Percentiles rank a stretch among this genome's conserved stretches.
phyloP scores from a whole-genome alignment of 2,797 vertebrate genomes.

The Gallinago solitaria region DNA sequence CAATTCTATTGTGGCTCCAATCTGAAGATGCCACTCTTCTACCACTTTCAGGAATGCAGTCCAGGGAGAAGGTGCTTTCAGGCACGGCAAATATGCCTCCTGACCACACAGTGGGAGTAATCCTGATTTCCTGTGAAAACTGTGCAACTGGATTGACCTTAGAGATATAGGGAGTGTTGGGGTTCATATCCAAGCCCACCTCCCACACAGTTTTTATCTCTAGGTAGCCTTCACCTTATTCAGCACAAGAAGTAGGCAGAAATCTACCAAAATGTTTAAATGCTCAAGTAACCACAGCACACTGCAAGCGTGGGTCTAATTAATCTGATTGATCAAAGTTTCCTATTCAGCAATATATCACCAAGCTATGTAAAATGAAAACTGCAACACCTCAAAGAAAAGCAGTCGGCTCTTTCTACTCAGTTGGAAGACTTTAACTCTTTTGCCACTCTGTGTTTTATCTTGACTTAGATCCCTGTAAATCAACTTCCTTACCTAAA shows the following conservation, averaged over 20 bases:
- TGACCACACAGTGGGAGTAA: not conserved
- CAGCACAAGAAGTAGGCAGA: not conserved
- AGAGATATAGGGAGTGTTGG: not conserved
- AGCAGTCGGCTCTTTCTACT: not conserved
- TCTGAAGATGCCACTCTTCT: not conserved
- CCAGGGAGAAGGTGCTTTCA: not conserved
- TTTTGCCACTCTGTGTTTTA: not conserved
- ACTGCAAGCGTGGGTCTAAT: not conserved
- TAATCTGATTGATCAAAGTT: not conserved
- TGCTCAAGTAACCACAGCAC: not conserved
- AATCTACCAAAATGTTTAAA: not conserved
- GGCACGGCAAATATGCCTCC: not conserved
- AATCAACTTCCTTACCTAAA: not conserved
- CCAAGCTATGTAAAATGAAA: not conserved
- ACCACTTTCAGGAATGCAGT: not conserved
- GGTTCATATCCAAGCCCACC: not conserved
- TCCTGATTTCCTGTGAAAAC: not conserved
- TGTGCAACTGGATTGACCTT: not conserved
- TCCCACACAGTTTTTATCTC: not conserved
- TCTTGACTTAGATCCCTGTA: not conserved
- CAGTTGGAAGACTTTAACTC: not conserved
- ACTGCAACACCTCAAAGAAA: not conserved
- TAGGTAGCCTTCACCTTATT: not conserved
- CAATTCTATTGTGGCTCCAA: fast-evolving
- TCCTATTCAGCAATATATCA: not conserved